A percentile compares a stretch with the other conserved stretches of the same genome.
phyloP scores from a whole-genome alignment of 2,888 invertebrate genomes.

The Charanyca ferruginea region DNA sequence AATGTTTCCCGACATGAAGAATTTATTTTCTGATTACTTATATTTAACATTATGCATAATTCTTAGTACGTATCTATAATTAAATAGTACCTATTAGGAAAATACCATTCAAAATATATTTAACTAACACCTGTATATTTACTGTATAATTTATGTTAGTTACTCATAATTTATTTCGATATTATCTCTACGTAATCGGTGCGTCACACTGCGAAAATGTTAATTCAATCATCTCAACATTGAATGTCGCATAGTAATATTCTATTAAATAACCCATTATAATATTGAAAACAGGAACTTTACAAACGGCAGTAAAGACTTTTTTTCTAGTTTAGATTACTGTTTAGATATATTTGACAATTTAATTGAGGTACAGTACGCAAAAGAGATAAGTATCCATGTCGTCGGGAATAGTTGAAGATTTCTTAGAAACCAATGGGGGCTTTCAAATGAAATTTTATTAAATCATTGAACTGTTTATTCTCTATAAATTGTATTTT shows the following conservation, averaged over 20 bases:
- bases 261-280: constrained; percentile 49
- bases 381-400: too few relatives aligned
- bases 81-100: neutral
- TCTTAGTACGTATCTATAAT: neutral
- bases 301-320: constrained; percentile 22
- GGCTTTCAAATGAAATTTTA: too few relatives aligned
- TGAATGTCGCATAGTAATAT: constrained; percentile 37
- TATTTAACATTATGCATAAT: too few relatives aligned
- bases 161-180: constrained; percentile 11
- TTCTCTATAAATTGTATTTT: too few relatives aligned
- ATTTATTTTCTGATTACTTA: too few relatives aligned
- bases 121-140: constrained; percentile 16
- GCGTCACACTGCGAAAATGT: constrained; percentile 56
- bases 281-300: constrained; percentile 56
- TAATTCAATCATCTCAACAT: constrained; percentile 40
- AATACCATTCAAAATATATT: constrained; percentile 14
- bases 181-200: constrained; percentile 23
- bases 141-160: constrained; percentile 9
- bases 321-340: constrained; percentile 26
- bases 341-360: constrained; percentile 37
- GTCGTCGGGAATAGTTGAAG: too few relatives aligned
- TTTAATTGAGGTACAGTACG: constrained; percentile 28
- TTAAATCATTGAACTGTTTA: too few relatives aligned
- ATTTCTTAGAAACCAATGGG: too few relatives aligned
- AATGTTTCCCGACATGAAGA: too few relatives aligned